Conservation (phyloP, 2,113 vertebrate species). For the Sinosuthora webbiana region DNA sequence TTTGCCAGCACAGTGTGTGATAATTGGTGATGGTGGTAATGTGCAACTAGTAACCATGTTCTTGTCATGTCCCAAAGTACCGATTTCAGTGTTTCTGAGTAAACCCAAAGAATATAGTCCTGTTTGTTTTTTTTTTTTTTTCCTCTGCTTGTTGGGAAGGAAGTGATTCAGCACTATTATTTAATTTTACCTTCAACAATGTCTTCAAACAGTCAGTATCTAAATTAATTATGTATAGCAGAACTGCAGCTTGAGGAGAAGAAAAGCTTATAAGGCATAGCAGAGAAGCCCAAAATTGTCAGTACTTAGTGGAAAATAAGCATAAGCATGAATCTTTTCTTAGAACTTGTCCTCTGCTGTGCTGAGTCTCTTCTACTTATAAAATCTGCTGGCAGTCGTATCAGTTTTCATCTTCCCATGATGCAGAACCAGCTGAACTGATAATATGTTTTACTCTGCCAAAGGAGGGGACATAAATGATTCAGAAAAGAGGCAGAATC, state of each 20-base stretch:
- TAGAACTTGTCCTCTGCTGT: slow-evolving; percentile 5
- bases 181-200: slow-evolving; percentile 6
- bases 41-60: not conserved
- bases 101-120: not conserved
- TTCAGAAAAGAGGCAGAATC: not conserved
- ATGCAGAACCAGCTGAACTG: not conserved
- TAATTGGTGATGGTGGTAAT: not conserved
- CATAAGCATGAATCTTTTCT: slow-evolving; percentile 13
- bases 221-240: not conserved
- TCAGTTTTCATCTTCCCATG: not conserved
- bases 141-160: not conserved
- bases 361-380: not conserved
- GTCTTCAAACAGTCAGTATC: not conserved
- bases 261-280: not conserved
- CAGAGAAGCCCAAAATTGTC: not conserved
- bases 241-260: not conserved
- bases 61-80: not conserved
- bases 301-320: slow-evolving; percentile 9
- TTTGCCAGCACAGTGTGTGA: not conserved
- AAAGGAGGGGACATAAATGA: not conserved
- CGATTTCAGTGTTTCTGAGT: not conserved
- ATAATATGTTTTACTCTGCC: not conserved
- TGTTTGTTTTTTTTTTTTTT: not conserved
- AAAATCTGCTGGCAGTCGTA: not conserved
- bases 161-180: not conserved